Evolutionary conservation across 2,888 invertebrate genomes (phyloP).

Genomic region (Lypha dubia): DNA sequence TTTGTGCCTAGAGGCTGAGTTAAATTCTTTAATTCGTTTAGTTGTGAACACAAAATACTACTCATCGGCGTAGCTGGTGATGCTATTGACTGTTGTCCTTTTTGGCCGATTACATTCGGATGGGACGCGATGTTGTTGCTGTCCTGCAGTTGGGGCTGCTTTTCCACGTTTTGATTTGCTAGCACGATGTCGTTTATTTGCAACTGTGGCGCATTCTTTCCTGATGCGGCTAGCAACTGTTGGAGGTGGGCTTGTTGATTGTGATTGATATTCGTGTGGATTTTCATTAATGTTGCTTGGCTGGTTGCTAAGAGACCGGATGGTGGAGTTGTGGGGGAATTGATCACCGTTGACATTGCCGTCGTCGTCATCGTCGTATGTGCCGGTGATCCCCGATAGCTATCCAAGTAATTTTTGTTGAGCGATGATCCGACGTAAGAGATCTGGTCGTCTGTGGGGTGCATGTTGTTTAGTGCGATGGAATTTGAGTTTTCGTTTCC

Average conservation of each 20-base stretch:
- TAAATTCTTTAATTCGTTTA: constrained; percentile 80
- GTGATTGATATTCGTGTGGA: constrained; percentile 75
- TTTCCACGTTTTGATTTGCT: constrained; percentile 70
- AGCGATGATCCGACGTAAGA: constrained; percentile 84
- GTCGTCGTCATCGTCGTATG: constrained; percentile 84
- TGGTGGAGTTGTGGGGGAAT: constrained; percentile 77
- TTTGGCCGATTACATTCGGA: constrained; percentile 60
- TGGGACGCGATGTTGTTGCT: constrained; percentile 62
- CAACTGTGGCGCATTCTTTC: constrained; percentile 71
- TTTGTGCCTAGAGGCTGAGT: constrained; percentile 83
- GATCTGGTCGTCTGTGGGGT: constrained; percentile 86
- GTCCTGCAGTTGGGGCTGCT: constrained; percentile 65
- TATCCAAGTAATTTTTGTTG: constrained; percentile 84
- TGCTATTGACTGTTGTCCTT: constrained; percentile 68
- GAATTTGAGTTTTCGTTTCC: constrained; percentile 87
- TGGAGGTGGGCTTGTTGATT: constrained; percentile 77
- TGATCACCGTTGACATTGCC: constrained; percentile 86
- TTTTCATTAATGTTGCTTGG: constrained; percentile 77
- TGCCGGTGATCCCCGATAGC: constrained; percentile 84
- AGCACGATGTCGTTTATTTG: constrained; percentile 76
- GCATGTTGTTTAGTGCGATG: constrained; percentile 94
- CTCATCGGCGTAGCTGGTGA: constrained; percentile 82
- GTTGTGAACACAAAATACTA: constrained; percentile 84
- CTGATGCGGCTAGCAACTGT: constrained; percentile 73
- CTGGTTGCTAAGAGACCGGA: constrained; percentile 75